Evolutionary conservation across 2,888 invertebrate species (phyloP).

Genomic region (Microdon myrmicae): DNA sequence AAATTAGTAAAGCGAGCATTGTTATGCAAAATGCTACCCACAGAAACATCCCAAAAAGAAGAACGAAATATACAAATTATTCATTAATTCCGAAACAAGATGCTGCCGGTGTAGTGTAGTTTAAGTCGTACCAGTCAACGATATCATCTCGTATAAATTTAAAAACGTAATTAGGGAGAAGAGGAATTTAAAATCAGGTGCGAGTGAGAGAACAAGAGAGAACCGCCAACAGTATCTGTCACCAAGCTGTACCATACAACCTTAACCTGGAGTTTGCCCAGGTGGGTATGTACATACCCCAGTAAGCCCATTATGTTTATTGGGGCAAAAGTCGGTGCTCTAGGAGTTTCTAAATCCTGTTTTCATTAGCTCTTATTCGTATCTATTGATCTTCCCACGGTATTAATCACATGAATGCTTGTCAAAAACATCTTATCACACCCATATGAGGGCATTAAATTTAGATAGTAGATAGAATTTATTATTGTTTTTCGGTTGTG

Average conservation of each 20-base stretch:
- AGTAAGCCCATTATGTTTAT: constrained; percentile 33
- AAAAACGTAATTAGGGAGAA: constrained; percentile 32
- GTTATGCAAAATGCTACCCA: no score
- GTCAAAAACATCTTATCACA: no score
- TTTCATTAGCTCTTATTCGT: no score
- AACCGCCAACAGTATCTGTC: constrained; percentile 38
- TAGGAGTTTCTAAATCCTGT: no score
- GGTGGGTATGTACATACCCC: constrained; percentile 18
- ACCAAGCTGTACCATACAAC: constrained; percentile 39
- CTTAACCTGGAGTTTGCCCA: constrained; percentile 5
- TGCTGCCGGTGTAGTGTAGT: constrained; percentile 12
- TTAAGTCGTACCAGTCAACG: constrained; percentile 50
- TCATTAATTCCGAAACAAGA: constrained; percentile 24
- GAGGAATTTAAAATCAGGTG: no score
- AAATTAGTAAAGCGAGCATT: no score
- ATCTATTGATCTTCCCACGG: no score
- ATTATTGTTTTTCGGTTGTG: no score
- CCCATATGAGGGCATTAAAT: no score
- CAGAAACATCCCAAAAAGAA: constrained; percentile 20
- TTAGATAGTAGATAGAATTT: no score
- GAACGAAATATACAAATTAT: constrained; percentile 34
- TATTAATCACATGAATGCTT: no score
- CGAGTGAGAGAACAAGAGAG: constrained; percentile 33
- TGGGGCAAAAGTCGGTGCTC: constrained; percentile 37
- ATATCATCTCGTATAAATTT: constrained; percentile 50